Base-by-base conservation (phyloP, 37 sponge, comb jelly and placozoan genomes). In the Lycopodina hypogea region DNA sequence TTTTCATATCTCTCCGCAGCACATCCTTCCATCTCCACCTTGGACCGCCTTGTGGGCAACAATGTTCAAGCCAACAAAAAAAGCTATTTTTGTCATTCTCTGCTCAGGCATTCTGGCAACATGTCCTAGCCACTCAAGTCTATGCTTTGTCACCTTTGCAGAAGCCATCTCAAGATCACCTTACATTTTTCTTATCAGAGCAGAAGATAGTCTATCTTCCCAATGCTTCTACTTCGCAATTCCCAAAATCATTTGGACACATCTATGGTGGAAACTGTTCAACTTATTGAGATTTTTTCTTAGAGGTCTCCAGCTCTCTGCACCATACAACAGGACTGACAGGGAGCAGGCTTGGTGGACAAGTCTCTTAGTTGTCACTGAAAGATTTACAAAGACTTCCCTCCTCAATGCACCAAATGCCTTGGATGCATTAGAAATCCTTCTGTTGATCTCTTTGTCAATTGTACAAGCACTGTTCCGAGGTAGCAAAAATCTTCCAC, bases 401-500 rank as follows among this genome's bases (percentile, higher is more conserved):
- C n/a, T n/a, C n/a, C n/a, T n/a, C 18, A 12, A 18, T 23, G 60
- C 55, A 41, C 45, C 51, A 71, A 71, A 3, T 41, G 21, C 33
- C 34, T 42, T 71, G 3, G 37, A 71, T 48, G 22, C 42, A 8
- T 32, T 2, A 42, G 74, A 48, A 57, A 81, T 56, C 3, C 67
- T 52, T 26, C 48, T 72, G 37, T 81, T 74, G 1, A 81, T 74
- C 23, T 72, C 81, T 2, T 9, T 42, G 24, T 81, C 64, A 3
- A 81, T 51, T 39, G 72, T 57, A 2, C 64, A 23, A 68, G 6
- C 24, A 26, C 7, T 36, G 81, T 69, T 6, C 81, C 81, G 18
- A 80, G 81, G 71, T 80, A 80, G n/a, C 71, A 60, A 26, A 80
- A 80, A 36, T 80, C 81, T 30, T 69, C 45, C 8, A 83, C 83